Evolutionary conservation across 2,797 vertebrate species (phyloP).

Genomic region (Eulemur mongoz): DNA sequence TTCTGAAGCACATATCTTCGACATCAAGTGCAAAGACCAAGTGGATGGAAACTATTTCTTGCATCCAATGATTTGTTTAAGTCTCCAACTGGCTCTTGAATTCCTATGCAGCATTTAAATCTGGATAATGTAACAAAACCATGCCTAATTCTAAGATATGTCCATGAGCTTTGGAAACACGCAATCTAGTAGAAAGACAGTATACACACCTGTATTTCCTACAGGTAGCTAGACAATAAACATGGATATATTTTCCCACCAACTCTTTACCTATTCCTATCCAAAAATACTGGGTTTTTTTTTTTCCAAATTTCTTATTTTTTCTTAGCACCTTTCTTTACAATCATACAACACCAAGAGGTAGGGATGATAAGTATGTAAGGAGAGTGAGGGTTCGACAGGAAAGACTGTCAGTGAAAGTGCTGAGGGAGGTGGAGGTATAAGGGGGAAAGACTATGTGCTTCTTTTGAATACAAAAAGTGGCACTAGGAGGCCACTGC

Average conservation of each 20-base stretch:
- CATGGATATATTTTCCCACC: background rate
- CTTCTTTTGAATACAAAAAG: background rate
- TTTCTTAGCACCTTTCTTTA: slow-evolving; percentile 4
- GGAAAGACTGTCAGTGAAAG: background rate
- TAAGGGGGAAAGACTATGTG: background rate
- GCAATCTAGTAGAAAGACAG: background rate
- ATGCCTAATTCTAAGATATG: slow-evolving; percentile 11
- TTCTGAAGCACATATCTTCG: slow-evolving; percentile 20
- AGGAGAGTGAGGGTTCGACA: background rate
- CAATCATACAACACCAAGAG: background rate
- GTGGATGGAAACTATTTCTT: slow-evolving; percentile 64
- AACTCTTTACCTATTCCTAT: background rate
- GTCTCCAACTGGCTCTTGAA: slow-evolving; percentile 34
- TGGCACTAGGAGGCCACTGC: background rate
- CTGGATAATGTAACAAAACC: background rate
- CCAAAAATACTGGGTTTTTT: background rate
- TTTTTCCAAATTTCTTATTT: background rate
- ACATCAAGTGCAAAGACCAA: slow-evolving; percentile 49
- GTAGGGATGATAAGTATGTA: background rate
- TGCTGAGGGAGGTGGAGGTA: background rate
- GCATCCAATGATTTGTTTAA: slow-evolving; percentile 19
- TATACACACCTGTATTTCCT: background rate
- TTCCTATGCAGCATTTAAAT: slow-evolving; percentile 23
- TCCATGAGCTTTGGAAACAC: background rate
- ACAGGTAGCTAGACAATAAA: background rate